Conservation (phyloP, 2,888 invertebrate species). For the Disparrhopalites patrizii region DNA sequence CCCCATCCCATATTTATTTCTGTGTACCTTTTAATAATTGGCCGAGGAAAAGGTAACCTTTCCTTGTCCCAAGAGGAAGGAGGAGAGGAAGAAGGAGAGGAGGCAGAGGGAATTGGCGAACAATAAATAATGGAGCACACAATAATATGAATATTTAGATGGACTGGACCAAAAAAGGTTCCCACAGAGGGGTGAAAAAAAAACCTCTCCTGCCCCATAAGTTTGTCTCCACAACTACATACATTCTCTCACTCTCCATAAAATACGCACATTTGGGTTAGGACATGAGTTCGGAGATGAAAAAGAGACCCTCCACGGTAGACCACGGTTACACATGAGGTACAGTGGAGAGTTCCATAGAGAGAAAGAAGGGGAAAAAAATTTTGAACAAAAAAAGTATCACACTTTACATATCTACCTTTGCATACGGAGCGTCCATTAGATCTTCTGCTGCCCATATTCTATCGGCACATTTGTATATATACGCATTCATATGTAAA, state of each 20-base stretch:
- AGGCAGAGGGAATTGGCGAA: not conserved
- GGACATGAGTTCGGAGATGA: no score
- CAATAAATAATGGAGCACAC: not conserved
- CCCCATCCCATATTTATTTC: no score
- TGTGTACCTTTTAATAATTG: constrained; percentile 8
- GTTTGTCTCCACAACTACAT: no score
- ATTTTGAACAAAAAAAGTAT: constrained; percentile 16
- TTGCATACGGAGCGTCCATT: no score
- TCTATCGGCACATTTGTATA: constrained; percentile 22
- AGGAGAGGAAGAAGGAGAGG: not conserved
- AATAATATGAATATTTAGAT: constrained; percentile 24
- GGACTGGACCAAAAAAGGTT: constrained; percentile 26
- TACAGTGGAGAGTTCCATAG: no score
- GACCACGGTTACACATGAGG: no score
- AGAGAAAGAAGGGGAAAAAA: constrained; percentile 6
- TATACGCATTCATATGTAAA: constrained; percentile 23
- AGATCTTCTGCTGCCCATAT: no score
- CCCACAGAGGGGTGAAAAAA: constrained; percentile 30
- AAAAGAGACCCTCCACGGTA: no score
- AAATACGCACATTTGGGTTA: no score
- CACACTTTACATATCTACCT: no score
- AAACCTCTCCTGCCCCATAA: not conserved
- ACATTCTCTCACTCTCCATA: no score
- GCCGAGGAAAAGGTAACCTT: not conserved
- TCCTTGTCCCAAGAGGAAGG: not conserved